These are phyloP conservation scores for Nemapogon koenigi DNA, from an alignment of 2,888 invertebrate species.

Conservation along the genomic window DNA sequence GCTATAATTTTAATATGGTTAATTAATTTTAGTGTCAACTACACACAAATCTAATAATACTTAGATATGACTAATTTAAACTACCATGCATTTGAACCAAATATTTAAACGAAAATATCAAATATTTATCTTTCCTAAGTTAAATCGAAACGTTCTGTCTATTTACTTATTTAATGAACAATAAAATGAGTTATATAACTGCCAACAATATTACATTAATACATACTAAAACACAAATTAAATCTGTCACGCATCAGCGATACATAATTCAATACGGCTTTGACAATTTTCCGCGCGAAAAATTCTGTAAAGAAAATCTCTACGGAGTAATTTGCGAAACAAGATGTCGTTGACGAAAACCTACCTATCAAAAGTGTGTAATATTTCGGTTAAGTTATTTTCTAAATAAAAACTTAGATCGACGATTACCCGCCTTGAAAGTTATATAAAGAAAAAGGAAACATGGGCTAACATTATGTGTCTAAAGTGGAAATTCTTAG, in stretches of 20 bases:
- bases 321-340: conserved; percentile 26
- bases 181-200: no score
- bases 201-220: no score
- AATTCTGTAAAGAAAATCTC: conserved; percentile 17
- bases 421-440: not conserved
- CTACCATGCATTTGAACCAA: not conserved
- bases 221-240: conserved; percentile 14
- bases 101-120: not conserved
- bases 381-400: not conserved
- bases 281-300: conserved; percentile 30
- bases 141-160: no score
- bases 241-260: conserved; percentile 22
- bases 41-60: no score
- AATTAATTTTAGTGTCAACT: not conserved
- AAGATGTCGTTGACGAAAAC: conserved; percentile 19
- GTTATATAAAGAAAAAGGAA: not conserved
- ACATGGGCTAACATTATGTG: not conserved
- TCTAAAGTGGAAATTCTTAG: conserved; percentile 39
- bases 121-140: not conserved
- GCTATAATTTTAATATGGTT: no score
- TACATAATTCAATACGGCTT: conserved; percentile 23
- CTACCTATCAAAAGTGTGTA: not conserved
- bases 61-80: not conserved
- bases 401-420: conserved; percentile 7
- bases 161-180: no score